Evolutionary conservation across 2,113 vertebrate genomes (phyloP), one percentile per base, ranked within the genome.

Genomic region (Forbesichthys papilliferus): DNA sequence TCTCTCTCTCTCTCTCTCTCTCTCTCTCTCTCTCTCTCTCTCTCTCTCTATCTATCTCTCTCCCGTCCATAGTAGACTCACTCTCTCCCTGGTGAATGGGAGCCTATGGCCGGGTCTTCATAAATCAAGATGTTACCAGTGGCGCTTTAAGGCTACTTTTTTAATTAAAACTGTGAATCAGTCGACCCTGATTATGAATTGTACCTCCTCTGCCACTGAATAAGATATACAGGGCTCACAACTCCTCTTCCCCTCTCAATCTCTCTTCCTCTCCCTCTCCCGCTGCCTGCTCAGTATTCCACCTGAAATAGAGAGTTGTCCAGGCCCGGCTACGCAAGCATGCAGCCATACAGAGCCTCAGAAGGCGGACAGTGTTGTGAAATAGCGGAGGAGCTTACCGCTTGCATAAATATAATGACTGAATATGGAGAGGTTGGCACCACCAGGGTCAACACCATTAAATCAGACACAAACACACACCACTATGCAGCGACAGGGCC

Each of bases 111-210:
- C 13, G 56, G 73, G 69, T 77, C 79, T 80, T 73, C 87, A 86
- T 90, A 87, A 88, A 91, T 90, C 89, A 89, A 79, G 80, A 88
- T 76, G 84, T 77, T 84, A 85, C 84, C 82, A 86, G 74, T 8
- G 71, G 83, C 82, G 64, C 78, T 80, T 70, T 84, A 69, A 83
- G 81, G 85, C 85, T 80, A 81, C 82, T 87, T 91, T 27, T 91
- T 91, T 91, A 91, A 92, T 91, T 92, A 91, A 92, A 91, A 84
- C 86, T 82, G 84, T 89, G 88, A 92, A 90, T 90, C 89, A 91
- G 85, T 82, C 72, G 33, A 73, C 71, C 36, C 74, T 82, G 87
- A 89, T 91, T 92, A 91, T 92, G 88, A 91, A 90, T 87, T 85
- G 89, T 84, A 80, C 83, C 27, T 81, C 68, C 1, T 73, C 85